These are phyloP conservation scores for Heliconius erato DNA, from an alignment of 2,888 invertebrate species.

Conservation along the genomic window DNA sequence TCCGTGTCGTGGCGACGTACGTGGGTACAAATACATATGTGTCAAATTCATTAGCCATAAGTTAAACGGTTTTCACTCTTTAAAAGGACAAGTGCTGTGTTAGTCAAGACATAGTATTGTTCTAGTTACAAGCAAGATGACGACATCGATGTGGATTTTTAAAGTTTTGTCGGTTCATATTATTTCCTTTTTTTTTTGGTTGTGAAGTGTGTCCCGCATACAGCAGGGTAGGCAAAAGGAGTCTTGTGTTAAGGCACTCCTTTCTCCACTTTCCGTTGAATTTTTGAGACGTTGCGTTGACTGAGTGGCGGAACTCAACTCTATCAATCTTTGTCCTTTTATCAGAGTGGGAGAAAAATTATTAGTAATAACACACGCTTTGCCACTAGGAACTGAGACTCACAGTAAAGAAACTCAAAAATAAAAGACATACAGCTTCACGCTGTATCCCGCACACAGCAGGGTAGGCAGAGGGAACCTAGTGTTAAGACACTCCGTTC, in stretches of 20 bases:
- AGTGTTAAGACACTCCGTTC: too few relatives aligned
- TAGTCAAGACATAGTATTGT: not conserved
- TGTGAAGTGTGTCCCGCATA: too few relatives aligned
- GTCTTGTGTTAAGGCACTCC: not conserved
- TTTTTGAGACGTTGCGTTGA: too few relatives aligned
- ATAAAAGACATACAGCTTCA: too few relatives aligned
- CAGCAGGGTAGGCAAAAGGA: not conserved
- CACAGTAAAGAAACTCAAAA: too few relatives aligned
- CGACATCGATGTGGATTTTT: not conserved
- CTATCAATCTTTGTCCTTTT: not conserved
- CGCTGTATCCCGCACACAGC: too few relatives aligned
- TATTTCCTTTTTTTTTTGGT: not conserved
- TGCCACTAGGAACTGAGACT: too few relatives aligned
- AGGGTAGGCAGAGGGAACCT: too few relatives aligned
- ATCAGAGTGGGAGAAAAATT: not conserved
- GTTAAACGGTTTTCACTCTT: slow-evolving; percentile 26
- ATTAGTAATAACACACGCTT: too few relatives aligned
- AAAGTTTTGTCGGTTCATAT: not conserved
- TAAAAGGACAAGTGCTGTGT: slow-evolving; percentile 30
- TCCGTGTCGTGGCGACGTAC: slow-evolving; percentile 32
- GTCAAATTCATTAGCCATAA: slow-evolving; percentile 37
- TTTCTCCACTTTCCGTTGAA: not conserved
- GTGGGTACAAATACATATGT: slow-evolving; percentile 28
- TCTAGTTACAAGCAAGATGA: not conserved
- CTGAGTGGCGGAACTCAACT: not conserved